A percentile compares a stretch with the other conserved stretches of the same genome.
Evolutionary conservation across 2,888 invertebrate species (phyloP).

Genomic region (Chymomyza procnemis): DNA sequence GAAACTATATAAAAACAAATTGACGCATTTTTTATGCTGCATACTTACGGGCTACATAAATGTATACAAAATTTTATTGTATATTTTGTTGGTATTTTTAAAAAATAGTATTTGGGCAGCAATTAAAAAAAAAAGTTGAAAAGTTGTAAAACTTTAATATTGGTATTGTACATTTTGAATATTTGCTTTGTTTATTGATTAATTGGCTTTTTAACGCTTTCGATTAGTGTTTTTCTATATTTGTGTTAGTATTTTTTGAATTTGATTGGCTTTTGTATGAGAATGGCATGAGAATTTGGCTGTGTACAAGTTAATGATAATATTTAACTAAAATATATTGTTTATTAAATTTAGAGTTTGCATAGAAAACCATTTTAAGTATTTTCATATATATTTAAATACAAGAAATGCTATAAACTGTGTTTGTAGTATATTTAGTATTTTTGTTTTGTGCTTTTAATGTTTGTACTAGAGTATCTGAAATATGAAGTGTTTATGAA

Average conservation of each 20-base stretch:
- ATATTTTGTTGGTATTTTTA: constrained; percentile 7
- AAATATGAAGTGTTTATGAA: not conserved
- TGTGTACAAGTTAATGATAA: constrained; percentile 17
- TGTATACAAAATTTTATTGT: not conserved
- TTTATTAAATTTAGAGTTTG: not conserved
- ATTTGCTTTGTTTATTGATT: not conserved
- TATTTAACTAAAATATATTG: constrained; percentile 8
- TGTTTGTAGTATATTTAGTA: not conserved
- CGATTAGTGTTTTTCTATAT: constrained; percentile 26
- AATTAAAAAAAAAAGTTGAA: constrained; percentile 43
- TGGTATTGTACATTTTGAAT: not conserved
- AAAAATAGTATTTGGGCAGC: constrained; percentile 41
- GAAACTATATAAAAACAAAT: not conserved
- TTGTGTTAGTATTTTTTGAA: constrained; percentile 13
- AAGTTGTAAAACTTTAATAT: constrained; percentile 24
- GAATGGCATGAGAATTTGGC: constrained; percentile 61
- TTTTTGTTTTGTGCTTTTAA: not conserved
- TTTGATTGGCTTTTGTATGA: constrained; percentile 13
- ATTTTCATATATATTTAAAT: not conserved
- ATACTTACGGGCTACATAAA: constrained; percentile 61
- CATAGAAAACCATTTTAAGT: constrained; percentile 1
- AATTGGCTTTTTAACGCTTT: constrained; percentile 4
- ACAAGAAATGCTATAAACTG: not conserved
- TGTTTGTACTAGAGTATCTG: not conserved
- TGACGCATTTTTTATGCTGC: not conserved